These are phyloP conservation scores for Drosophila atripex DNA, from an alignment of 2,888 invertebrate species.

Conservation along the genomic window DNA sequence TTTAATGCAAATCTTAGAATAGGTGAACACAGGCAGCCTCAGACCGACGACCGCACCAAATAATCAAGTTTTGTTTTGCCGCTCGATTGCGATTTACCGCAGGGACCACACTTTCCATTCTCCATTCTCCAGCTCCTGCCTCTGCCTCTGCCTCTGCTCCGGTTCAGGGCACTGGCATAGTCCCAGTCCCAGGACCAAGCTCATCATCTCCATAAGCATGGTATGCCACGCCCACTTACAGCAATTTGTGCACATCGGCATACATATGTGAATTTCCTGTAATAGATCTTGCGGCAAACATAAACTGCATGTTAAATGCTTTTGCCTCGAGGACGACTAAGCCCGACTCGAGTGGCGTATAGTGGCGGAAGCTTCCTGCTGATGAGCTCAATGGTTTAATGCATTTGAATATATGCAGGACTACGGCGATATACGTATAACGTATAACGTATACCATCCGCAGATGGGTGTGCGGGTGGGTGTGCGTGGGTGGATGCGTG, in stretches of 20 bases:
- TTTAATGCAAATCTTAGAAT: conserved; percentile 57
- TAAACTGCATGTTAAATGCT: conserved; percentile 80
- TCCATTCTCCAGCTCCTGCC: conserved; percentile 9
- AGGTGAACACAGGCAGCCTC: conserved; percentile 29
- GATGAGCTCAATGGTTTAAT: conserved; percentile 61
- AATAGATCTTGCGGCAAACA: conserved; percentile 82
- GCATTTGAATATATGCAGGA: conserved; percentile 47
- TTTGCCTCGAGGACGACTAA: conserved; percentile 53
- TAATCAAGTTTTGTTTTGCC: conserved; percentile 83
- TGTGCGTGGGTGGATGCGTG: conserved; percentile 56
- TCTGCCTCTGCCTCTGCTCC: not conserved
- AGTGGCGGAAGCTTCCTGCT: conserved; percentile 26
- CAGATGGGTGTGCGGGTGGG: conserved; percentile 23
- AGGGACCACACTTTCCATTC: conserved; percentile 42
- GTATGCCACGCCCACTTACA: conserved; percentile 74
- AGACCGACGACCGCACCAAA: conserved; percentile 74
- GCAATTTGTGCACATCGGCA: conserved; percentile 76
- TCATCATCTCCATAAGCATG: conserved; percentile 34
- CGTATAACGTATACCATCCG: conserved; percentile 8
- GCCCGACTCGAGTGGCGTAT: conserved; percentile 9
- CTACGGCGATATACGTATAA: conserved; percentile 4
- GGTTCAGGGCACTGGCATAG: not conserved
- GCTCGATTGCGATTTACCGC: conserved; percentile 83
- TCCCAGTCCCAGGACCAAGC: conserved; percentile 2
- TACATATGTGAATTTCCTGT: conserved; percentile 77